These are phyloP conservation scores for Erythrolamprus reginae DNA, from an alignment of 2,113 vertebrate genomes.

Conservation along the genomic window DNA sequence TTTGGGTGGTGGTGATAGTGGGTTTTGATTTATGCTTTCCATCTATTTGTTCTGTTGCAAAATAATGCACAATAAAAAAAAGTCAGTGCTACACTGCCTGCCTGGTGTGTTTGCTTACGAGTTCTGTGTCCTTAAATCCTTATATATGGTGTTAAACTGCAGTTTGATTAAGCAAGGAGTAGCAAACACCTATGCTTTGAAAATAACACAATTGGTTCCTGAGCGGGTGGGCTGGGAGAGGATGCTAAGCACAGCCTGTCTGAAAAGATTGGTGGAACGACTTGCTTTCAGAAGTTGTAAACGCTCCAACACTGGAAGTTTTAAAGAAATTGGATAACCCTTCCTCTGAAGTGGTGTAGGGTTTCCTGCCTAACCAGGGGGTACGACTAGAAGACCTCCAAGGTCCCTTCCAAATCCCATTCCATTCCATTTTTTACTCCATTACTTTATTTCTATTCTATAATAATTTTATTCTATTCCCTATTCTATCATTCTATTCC, in stretches of 20 bases:
- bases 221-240: not conserved
- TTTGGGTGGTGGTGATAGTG: constrained; percentile 70
- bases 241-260: not conserved
- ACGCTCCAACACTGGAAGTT: too few species aligned
- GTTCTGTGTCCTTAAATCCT: not conserved
- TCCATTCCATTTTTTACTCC: too few species aligned
- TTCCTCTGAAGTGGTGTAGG: too few species aligned
- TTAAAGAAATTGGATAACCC: too few species aligned
- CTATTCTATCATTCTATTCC: too few species aligned
- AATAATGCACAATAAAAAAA: constrained; percentile 72
- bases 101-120: not conserved
- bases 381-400: too few species aligned
- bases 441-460: too few species aligned
- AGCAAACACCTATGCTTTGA: not conserved
- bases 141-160: not conserved
- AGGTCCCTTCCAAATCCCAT: too few species aligned
- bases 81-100: not conserved
- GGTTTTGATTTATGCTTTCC: constrained; percentile 75
- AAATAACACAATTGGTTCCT: not conserved
- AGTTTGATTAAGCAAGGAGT: not conserved
- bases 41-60: constrained; percentile 75
- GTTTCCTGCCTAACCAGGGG: too few species aligned
- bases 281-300: too few species aligned
- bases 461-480: too few species aligned
- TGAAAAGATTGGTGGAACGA: not conserved